phyloP scores from a whole-genome alignment of 2,797 vertebrate genomes.

The Cephalopachus bancanus region DNA sequence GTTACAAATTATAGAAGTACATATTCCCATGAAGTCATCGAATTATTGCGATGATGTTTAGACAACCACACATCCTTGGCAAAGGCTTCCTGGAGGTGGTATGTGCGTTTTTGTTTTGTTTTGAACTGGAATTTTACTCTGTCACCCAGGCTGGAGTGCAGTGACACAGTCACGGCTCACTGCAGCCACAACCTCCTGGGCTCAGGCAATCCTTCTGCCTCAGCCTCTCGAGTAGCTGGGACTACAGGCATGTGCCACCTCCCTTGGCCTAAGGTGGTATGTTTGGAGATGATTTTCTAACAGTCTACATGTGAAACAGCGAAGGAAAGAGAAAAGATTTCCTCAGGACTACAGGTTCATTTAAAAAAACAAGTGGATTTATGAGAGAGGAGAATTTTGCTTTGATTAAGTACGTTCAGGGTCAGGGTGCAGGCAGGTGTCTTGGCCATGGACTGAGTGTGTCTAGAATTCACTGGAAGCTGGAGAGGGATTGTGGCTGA shows the following conservation, averaged over 20 bases:
- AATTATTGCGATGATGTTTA: neutral
- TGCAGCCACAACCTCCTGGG: too few species aligned
- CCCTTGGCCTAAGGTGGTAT: neutral
- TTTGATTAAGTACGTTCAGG: neutral
- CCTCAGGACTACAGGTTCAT: neutral
- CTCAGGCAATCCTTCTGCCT: too few species aligned
- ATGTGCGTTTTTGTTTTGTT: too few species aligned
- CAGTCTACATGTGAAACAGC: neutral
- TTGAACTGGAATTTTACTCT: too few species aligned
- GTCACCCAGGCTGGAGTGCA: too few species aligned
- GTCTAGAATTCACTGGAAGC: neutral
- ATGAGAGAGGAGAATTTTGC: neutral
- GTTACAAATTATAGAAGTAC: neutral
- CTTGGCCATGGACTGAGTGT: fast-evolving
- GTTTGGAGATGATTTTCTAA: neutral
- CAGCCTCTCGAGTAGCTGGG: too few species aligned
- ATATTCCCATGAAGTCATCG: neutral
- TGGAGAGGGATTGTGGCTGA: fast-evolving
- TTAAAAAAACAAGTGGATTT: neutral
- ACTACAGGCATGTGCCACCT: too few species aligned
- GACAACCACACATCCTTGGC: neutral
- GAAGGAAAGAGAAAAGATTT: neutral
- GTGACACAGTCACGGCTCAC: too few species aligned
- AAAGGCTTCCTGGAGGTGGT: neutral
- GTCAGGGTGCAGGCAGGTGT: neutral